Evolutionary conservation across 1,140 invertebrate genomes (phyloP), one percentile per base, ranked within the genome.

Genomic region (Bombus superbus): DNA sequence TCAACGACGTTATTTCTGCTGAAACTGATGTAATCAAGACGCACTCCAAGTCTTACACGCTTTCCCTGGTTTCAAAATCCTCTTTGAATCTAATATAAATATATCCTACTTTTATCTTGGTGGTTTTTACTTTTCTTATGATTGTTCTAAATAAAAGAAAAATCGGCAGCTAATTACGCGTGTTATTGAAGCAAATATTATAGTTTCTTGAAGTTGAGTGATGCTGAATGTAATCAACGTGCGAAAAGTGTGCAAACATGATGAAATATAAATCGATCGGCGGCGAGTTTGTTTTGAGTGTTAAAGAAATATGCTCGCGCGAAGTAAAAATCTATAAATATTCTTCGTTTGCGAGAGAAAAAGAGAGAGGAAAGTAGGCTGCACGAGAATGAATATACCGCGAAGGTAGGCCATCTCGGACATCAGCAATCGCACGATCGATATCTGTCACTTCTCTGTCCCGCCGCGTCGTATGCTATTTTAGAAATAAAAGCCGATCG

Each of bases 271-370:
- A 83, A 83, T 83, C 74, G 47, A 83, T 83, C 74, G 4, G 0
- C 44, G 59, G 25, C 8, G 8, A 3, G 81, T 83, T 78, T 78
- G 74, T 83, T 83, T 83, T 59, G 28, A 72, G 22, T 47, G 10
- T 40, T 32, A 59, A 72, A 62, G 42, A 85, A 79, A 81, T 85
- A 85, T 22, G 42, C 13, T 42, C 53, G 32, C 44, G 1, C 9
- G 38, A n/a, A 74, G 62, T 81, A 68, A 68, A 74, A 85, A 44
- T 53, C 75, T 90, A 88, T 88, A 90, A 88, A 90, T 90, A 90
- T 81, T 80, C 71, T 35, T 75, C 72, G 71, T 62, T 77, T 77
- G 40, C 53, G 11, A 25, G 35, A 11, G 8, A 68, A 15, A 11
- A 10, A 42, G 40, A 74, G 57, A 89, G 79, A 81, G 47, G 82